phyloP scores from a whole-genome alignment of 2,888 invertebrate species.

The Ischnus inquisitorius region DNA sequence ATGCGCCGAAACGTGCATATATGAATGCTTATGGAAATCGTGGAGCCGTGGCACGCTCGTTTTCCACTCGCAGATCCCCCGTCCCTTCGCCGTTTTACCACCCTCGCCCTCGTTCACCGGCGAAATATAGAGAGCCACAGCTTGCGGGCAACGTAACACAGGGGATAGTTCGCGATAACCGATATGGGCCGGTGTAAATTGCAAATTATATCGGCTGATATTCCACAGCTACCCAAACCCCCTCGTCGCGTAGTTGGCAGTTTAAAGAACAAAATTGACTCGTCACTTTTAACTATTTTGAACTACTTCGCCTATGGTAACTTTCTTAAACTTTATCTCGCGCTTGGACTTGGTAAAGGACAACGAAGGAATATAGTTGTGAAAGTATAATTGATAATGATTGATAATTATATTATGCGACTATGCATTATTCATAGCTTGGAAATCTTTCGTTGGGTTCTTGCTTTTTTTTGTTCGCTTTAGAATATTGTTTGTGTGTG shows the following conservation, averaged over 20 bases:
- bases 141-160: constrained; percentile 11
- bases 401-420: constrained; percentile 38
- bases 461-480: neutral
- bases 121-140: constrained; percentile 49
- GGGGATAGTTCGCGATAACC: constrained; percentile 58
- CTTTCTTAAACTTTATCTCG: constrained; percentile 1
- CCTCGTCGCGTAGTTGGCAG: neutral
- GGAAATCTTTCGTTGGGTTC: neutral
- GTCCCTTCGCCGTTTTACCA: constrained; percentile 16
- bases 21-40: constrained; percentile 85
- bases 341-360: neutral
- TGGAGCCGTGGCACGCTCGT: constrained; percentile 79
- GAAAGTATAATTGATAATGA: constrained; percentile 23
- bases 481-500: constrained; percentile 9
- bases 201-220: constrained; percentile 65
- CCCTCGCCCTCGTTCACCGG: constrained; percentile 42
- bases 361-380: neutral
- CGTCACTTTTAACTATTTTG: constrained; percentile 53
- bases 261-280: constrained; percentile 47
- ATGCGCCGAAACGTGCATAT: constrained; percentile 82
- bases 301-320: neutral
- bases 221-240: neutral
- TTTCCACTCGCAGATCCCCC: constrained; percentile 69
- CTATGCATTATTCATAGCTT: constrained; percentile 27
- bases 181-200: constrained; percentile 67